Base-by-base conservation (phyloP, 2,888 invertebrate genomes). In the Allolobophora icterica region DNA sequence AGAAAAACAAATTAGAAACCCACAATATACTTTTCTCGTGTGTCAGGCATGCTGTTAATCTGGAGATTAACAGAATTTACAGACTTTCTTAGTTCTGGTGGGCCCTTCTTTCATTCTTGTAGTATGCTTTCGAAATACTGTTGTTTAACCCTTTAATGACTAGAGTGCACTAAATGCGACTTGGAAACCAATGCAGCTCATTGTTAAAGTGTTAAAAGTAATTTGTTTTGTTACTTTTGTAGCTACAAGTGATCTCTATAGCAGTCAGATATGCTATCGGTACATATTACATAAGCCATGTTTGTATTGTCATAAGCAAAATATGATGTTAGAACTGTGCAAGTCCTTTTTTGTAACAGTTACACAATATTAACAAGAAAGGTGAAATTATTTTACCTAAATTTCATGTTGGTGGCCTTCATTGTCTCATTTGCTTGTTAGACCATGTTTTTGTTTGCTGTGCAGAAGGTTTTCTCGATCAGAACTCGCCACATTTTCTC, bases 401-500 rank as follows among this genome's bases (percentile, higher is more conserved):
- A 8, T n/a, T 71, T 71, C 8, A 71, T n/a, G n/a, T n/a, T 11
- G 71, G 71, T 13, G n/a, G n/a, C n/a, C 13, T n/a, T 71, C n/a
- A 17, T 71, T 71, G 30, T 30, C 17, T n/a, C 71, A n/a, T 71
- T 1, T n/a, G n/a, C 71, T 71, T n/a, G n/a, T 71, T n/a, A 13
- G 71, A n/a, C n/a, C 30, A 71, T n/a, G 15, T n/a, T 71, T 71
- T 30, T 8, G 15, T 71, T 24, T 30, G 19, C 87, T 87, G 35
- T 87, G 4, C 15, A 87, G 87, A 87, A 87, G 89, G 89, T 91
- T 90, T 92, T 84, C 91, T 96, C 93, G 95, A 97, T 92, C 97
- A 97, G 94, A 97, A 98, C 95, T 97, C 97, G 95, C 97, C 98
- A 94, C 97, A 97, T 96, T 98, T 98, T 96, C 98, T 98, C 96